A percentile compares a stretch with the other conserved stretches of the same genome.
Conservation (phyloP, 1,140 invertebrate genomes). For the Drosophila takahashii region DNA sequence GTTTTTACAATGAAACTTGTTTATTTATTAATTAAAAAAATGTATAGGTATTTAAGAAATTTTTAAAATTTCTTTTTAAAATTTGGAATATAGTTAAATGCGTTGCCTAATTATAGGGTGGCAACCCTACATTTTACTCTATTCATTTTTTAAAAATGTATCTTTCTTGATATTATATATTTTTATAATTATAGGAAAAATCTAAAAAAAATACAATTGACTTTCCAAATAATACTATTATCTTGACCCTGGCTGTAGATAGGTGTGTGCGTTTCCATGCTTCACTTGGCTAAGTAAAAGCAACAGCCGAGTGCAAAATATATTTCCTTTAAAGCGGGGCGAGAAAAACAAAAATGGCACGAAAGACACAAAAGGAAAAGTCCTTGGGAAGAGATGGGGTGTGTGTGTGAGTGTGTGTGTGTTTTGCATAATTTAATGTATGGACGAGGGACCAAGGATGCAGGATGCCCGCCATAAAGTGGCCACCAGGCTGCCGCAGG, state of each 20-base stretch:
- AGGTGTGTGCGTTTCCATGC: slow-evolving; percentile 21
- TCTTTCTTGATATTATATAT: too few relatives aligned
- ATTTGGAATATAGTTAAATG: too few relatives aligned
- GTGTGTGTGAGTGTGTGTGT: slow-evolving; percentile 33
- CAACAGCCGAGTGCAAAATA: slow-evolving; percentile 56
- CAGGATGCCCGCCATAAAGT: slow-evolving; percentile 30
- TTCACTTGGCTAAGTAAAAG: slow-evolving; percentile 60
- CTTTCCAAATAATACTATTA: neutral
- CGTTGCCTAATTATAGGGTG: too few relatives aligned
- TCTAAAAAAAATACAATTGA: too few relatives aligned
- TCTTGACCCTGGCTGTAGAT: neutral
- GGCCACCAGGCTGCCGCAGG: slow-evolving; percentile 38
- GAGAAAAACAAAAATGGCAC: slow-evolving; percentile 14
- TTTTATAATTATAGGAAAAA: too few relatives aligned
- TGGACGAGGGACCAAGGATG: neutral
- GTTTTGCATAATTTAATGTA: slow-evolving; percentile 49
- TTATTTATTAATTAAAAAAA: too few relatives aligned
- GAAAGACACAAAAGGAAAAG: slow-evolving; percentile 12
- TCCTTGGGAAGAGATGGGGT: slow-evolving; percentile 10
- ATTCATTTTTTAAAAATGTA: too few relatives aligned
- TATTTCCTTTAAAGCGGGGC: slow-evolving; percentile 34
- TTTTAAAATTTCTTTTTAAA: too few relatives aligned
- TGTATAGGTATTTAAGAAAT: too few relatives aligned
- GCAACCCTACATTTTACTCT: too few relatives aligned
- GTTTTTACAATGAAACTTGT: too few relatives aligned